These are phyloP conservation scores for Chromis chromis DNA, from an alignment of 2,797 vertebrate species.

Conservation along the genomic window DNA sequence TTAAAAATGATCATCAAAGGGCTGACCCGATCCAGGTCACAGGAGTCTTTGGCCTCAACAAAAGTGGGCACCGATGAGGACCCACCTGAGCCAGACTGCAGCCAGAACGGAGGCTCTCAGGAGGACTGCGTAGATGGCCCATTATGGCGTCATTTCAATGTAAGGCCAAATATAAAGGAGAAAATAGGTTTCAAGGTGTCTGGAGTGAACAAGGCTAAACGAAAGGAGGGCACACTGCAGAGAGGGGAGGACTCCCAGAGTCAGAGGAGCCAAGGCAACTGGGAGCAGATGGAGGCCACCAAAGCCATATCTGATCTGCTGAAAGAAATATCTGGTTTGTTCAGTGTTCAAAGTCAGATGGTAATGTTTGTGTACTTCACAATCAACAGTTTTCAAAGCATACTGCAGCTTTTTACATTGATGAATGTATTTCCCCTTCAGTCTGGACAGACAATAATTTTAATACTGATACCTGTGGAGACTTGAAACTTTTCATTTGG, in stretches of 20 bases:
- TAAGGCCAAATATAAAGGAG: constrained; percentile 69
- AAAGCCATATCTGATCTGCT: constrained; percentile 86
- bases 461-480: constrained; percentile 9
- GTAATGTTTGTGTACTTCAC: not conserved
- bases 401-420: not conserved
- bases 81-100: not conserved
- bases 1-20: constrained; percentile 72
- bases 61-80: constrained; percentile 59
- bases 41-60: constrained; percentile 64
- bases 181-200: constrained; percentile 59
- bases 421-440: constrained; percentile 10
- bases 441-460: constrained; percentile 22
- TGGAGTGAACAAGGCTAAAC: constrained; percentile 51
- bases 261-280: constrained; percentile 64
- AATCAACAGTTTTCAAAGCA: constrained; percentile 7
- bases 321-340: constrained; percentile 86
- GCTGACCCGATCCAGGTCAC: constrained; percentile 65
- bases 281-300: constrained; percentile 79
- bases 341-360: constrained; percentile 19
- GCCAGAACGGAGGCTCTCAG: constrained; percentile 41
- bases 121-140: constrained; percentile 35
- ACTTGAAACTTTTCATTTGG: constrained; percentile 1
- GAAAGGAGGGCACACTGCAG: constrained; percentile 56
- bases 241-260: constrained; percentile 62
- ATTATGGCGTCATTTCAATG: constrained; percentile 19